Evolutionary conservation across 37 sponge, comb jelly and placozoan species (phyloP), one percentile per base, ranked within the genome.

Genomic region (Halichondria panicea): DNA sequence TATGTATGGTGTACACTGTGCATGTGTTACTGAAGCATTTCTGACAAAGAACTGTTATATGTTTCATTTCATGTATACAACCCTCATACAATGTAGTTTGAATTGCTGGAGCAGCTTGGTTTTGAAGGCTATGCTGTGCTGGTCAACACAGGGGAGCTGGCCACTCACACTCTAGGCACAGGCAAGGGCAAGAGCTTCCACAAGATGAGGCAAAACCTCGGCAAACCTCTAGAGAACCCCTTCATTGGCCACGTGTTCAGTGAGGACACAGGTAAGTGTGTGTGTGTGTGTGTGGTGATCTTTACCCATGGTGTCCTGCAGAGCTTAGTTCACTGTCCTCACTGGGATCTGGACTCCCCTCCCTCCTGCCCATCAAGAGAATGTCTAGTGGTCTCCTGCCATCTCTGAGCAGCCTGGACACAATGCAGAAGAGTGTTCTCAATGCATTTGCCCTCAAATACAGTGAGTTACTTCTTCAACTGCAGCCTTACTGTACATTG

Each of bases 171-270:
- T 11, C 58, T 88, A 34, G 88, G 88, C 39, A 92, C 93, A 30
- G 24, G 60, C 56, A 91, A 91, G 60, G 93, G 93, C 19, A 84
- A 75, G 62, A 72, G 19, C 38, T 92, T 68, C 77, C 93, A 92
- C 74, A 80, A 80, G 70, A 52, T 68, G 66, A 84, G 81, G 74
- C 88, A 87, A 56, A 71, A 81, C 35, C 43, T 19, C 0, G 93
- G 88, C 13, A 92, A 88, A 37, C 93, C 93, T 32, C 71, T 92
- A 41, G 93, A 92, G 69, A 92, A 92, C 53, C 93, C 93, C 2
- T 87, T 92, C 74, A 87, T 92, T 76, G 93, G 93, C 5, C 80
- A 80, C 36, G 81, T 92, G 40, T 92, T 92, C 81, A 88, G 88
- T 48, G 92, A 92, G 32, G 75, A 83, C 55, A 0, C 82, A 38